phyloP scores from a whole-genome alignment of 2,113 vertebrate species.

The Mandrillus leucophaeus region DNA sequence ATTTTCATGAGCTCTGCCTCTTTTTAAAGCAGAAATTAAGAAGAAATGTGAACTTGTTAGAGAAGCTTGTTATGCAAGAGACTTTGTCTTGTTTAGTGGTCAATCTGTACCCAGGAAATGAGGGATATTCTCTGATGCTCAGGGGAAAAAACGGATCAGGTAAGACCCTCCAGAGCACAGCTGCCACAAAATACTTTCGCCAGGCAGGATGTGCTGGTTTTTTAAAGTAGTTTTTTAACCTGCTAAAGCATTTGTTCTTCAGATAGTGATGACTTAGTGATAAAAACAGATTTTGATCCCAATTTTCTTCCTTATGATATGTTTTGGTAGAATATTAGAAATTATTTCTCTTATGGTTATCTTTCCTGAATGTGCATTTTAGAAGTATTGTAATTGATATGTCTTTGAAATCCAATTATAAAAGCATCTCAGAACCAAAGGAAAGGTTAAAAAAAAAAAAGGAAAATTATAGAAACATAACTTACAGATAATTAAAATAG shows the following conservation, averaged over 20 bases:
- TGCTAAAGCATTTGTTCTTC: not conserved
- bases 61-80: constrained; percentile 98
- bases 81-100: constrained; percentile 96
- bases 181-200: not conserved
- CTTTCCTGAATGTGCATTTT: constrained; percentile 9
- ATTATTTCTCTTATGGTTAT: not conserved
- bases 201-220: not conserved
- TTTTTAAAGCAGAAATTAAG: constrained; percentile 95
- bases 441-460: too few species aligned
- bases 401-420: not conserved
- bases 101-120: constrained; percentile 98
- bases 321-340: constrained; percentile 20
- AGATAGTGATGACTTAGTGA: not conserved
- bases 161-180: constrained; percentile 74
- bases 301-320: not conserved
- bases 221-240: not conserved
- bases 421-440: not conserved
- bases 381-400: constrained; percentile 5
- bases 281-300: not conserved
- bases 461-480: not conserved
- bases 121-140: constrained; percentile 99
- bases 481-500: not conserved
- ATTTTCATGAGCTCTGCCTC: constrained; percentile 81
- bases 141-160: constrained; percentile 99
- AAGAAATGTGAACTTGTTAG: constrained; percentile 98